Percentiles rank a stretch among this genome's conserved stretches.
phyloP scores from a whole-genome alignment of 2,888 invertebrate genomes.

The Melanchra persicariae region DNA sequence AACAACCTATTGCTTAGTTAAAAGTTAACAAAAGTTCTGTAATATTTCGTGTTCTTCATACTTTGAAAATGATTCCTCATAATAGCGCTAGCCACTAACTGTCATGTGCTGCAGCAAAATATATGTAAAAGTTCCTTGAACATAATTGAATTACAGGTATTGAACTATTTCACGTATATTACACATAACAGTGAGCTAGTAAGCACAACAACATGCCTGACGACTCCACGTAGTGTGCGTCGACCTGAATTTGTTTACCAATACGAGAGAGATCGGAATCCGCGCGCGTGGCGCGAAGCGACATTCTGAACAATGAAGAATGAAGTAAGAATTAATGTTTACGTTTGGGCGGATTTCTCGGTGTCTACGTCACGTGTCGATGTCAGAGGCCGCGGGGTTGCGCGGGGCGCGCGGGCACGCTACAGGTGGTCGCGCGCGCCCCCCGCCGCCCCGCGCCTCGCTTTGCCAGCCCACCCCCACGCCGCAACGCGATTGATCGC shows the following conservation, averaged over 20 bases:
- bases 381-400: constrained; percentile 72
- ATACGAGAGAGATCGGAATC: constrained; percentile 85
- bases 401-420: constrained; percentile 72
- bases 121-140: constrained; percentile 76
- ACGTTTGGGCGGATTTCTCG: constrained; percentile 90
- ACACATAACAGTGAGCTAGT: constrained; percentile 61
- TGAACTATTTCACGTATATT: constrained; percentile 69
- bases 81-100: not conserved
- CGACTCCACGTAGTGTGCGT: constrained; percentile 67
- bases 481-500: constrained; percentile 89
- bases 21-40: not conserved
- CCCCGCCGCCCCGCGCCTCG: constrained; percentile 59
- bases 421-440: constrained; percentile 87
- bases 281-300: constrained; percentile 85
- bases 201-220: constrained; percentile 68
- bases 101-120: constrained; percentile 49
- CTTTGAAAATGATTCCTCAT: constrained; percentile 13
- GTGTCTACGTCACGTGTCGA: constrained; percentile 90
- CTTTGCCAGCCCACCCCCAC: constrained; percentile 67
- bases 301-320: constrained; percentile 89
- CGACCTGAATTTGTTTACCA: constrained; percentile 87
- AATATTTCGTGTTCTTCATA: not conserved
- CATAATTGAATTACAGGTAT: constrained; percentile 84
- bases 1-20: not conserved
- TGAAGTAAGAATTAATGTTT: constrained; percentile 91